Base-by-base conservation (phyloP, 1,140 invertebrate species). In the Drosophila arizonae region DNA sequence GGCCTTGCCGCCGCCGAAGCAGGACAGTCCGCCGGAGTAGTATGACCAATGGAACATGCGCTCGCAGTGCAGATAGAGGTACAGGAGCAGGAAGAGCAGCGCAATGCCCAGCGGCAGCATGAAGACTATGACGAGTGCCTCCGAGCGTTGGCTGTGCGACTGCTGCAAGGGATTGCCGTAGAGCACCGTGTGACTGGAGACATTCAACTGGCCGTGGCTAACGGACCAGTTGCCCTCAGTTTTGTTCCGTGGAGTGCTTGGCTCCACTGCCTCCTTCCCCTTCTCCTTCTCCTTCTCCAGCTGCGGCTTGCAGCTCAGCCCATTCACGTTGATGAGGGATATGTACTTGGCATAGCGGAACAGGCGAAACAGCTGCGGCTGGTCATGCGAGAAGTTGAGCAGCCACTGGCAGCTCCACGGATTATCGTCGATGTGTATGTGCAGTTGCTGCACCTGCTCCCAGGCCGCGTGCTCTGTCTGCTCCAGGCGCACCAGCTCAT, bases 401-500 rank as follows among this genome's bases (percentile, higher is more conserved):
- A 91, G 28, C 90, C 90, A 91, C 50, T 84, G 73, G 26, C 90
- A 91, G 43, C 87, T 87, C 90, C 90, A 91, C 2, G 88, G 90
- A 75, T 91, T 91, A 0, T 48, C 75, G 62, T 91, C 87, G 64
- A 90, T 79, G 15, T 56, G 41, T 5, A 91, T 67, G 6, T 79
- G 81, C 11, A 86, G 28, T 33, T 87, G 70, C n/a, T 33, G 43
- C 15, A 52, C 1, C 15, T 30, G 76, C 39, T 76, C 70, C 51
- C 60, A 21, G 24, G 24, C 58, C 45, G 55, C 50, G 3, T 2
- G 26, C 10, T 48, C 54, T 13, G 24, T 39, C 6, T 72, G 55
- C 21, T 48, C 56, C 2, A 87, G 39, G 6, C 64, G 70, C 68
- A 65, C 57, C 15, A 87, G 26, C 2, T 64, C n/a, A 71, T 90